These are phyloP conservation scores for Zelostemma sp. DNA, from an alignment of 1,140 invertebrate species.

Conservation along the genomic window DNA sequence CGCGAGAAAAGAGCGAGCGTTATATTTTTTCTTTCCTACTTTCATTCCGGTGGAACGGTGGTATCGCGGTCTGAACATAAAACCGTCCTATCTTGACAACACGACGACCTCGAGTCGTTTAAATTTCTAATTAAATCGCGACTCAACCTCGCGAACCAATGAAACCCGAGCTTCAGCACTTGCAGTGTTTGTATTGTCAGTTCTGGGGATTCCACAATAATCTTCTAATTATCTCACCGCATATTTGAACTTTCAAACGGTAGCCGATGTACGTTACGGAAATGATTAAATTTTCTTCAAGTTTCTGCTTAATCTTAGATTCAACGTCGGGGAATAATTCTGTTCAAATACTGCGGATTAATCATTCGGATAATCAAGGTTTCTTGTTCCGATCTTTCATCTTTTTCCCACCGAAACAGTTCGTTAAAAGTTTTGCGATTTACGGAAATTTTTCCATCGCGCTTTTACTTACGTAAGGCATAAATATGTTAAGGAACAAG, in stretches of 20 bases:
- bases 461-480: constrained; percentile 56
- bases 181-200: constrained; percentile 39
- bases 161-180: constrained; percentile 32
- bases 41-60: background rate
- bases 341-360: background rate
- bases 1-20: background rate
- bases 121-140: constrained; percentile 48
- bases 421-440: background rate
- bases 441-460: constrained; percentile 7
- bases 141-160: constrained; percentile 47
- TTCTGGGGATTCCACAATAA: constrained; percentile 34
- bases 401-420: constrained; percentile 1
- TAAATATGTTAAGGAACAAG: constrained; percentile 63
- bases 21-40: background rate
- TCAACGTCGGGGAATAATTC: background rate
- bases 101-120: constrained; percentile 35
- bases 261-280: constrained; percentile 20
- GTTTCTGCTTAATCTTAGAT: constrained; percentile 25
- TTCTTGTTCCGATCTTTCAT: background rate
- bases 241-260: constrained; percentile 34
- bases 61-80: constrained; percentile 4
- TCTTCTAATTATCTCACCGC: constrained; percentile 42
- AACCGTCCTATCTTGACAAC: constrained; percentile 17
- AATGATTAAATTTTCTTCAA: constrained; percentile 24
- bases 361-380: background rate